Base-by-base conservation (phyloP, 1,140 invertebrate genomes). In the Pseudomyrmex sp. region DNA sequence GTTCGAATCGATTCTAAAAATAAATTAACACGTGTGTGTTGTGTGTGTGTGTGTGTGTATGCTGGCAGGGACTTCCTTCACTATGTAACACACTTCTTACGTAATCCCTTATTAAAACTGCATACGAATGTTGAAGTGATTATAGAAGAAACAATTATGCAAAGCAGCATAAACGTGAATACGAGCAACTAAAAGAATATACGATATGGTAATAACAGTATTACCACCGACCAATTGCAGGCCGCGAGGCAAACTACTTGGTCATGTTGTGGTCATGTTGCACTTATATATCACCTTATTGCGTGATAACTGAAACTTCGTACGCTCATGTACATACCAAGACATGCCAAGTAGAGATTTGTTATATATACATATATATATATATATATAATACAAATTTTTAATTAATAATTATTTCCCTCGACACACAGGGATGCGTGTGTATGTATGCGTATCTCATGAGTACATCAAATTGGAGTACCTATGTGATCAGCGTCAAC, bases 241-340 rank as follows among this genome's bases (percentile, higher is more conserved):
- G 73, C 54, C 75, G 26, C 52, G 52, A 8, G 44, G 52, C 69
- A 66, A 80, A 59, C 63, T 18, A 58, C 18, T 58, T 59, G 26
- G 58, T n/a, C 35, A 23, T 44, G 54, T 83, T 76, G 56, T 50
- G 66, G 35, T 20, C 65, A 35, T 2, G 35, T 35, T 35, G 35
- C 18, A 66, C 62, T 77, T 77, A 61, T 70, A 12, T 58, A 44
- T 15, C 35, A 35, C 35, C 23, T 61, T 63, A 68, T 91, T 84
- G 88, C 89, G 85, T 91, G 88, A 88, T 89, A 79, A 63, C 58
- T 56, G 63, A 75, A 84, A 85, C 75, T 87, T 88, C 82, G 72
- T 35, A 35, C 18, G 5, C 35, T 35, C 35, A 35, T 84, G 85
- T 76, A 82, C 83, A 80, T 82, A 76, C 46, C 75, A 82, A 82